Base-by-base conservation (phyloP, 2,797 vertebrate genomes). In the Galago senegalensis region DNA sequence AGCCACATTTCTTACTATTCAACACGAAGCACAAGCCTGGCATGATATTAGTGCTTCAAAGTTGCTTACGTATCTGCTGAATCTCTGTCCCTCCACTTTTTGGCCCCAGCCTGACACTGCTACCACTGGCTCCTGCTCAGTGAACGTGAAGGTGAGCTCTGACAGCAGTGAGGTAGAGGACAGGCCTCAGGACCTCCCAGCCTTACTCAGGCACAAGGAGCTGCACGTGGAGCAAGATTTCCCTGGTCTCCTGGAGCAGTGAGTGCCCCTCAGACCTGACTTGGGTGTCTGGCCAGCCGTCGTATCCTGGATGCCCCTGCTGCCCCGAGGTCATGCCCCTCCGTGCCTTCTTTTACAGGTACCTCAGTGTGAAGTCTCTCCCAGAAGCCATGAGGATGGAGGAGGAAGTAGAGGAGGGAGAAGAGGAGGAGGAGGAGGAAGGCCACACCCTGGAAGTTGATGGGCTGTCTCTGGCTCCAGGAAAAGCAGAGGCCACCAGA, bases 291-390 rank as follows among this genome's bases (percentile, higher is more conserved):
- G 5, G 29, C 70, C 1, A 5, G 16, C 1, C 29, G 49, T 40
- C 40, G 82, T 58, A 34, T 31, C 63, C 21, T 29, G 18, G 65
- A 53, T 5, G 76, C 27, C 23, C 63, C 46, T 14, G 8, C 60
- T 76, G 27, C 37, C 21, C 82, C 27, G 58, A 53, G 60, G 70
- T 89, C 94, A 96, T 0, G 0, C 3, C 60, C 37, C 11, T 49
- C 37, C 46, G 27, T 81, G 14, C 17, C 27, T 58, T 27, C 58
- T 94, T 56, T 53, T 94, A 63, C 96, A 99, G 99, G 89, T 98
- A 98, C 97, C 95, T 98, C 94, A 99, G 98, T 86, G 97, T 98
- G 85, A 99, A 98, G 94, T 98, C 99, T 37, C 97, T 99, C 85
- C 99, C 99, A 0, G 98, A 97, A 88, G 96, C 91, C 0, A 60